These are phyloP conservation scores for Botrylloides violaceus DNA, from an alignment of 23 tunicate genomes.

Conservation along the genomic window DNA sequence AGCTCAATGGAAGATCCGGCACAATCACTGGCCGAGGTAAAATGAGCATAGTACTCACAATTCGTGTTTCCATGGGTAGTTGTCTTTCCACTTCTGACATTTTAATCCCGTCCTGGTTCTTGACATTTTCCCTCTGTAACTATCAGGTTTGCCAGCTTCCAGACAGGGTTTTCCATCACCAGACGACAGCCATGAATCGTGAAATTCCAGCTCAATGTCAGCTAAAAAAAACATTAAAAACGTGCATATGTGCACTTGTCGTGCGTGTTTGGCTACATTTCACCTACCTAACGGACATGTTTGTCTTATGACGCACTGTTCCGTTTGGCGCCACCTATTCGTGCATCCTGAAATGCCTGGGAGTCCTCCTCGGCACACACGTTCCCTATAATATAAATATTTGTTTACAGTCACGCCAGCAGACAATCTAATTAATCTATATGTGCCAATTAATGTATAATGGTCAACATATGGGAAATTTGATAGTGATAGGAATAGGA, in stretches of 20 bases:
- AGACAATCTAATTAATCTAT: too few relatives aligned
- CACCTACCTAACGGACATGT: too few relatives aligned
- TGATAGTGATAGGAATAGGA: too few relatives aligned
- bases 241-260: too few relatives aligned
- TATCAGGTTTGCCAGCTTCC: neutral
- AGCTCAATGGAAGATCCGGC: too few relatives aligned
- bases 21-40: too few relatives aligned
- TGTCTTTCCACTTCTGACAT: slow-evolving; percentile 37
- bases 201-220: neutral
- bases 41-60: too few relatives aligned
- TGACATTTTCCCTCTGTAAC: slow-evolving; percentile 38
- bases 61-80: neutral
- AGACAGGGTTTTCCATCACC: slow-evolving; percentile 1
- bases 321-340: neutral
- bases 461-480: too few relatives aligned
- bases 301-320: neutral
- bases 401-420: too few relatives aligned
- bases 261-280: too few relatives aligned
- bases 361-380: neutral
- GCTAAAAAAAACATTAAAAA: too few relatives aligned
- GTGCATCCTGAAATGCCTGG: slow-evolving; percentile 2
- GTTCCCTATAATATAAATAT: neutral
- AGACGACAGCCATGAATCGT: neutral
- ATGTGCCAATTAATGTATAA: too few relatives aligned
- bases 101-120: slow-evolving; percentile 18